A percentile compares a stretch with the other conserved stretches of the same genome.
These are phyloP conservation scores for Protosalanx chinensis DNA, from an alignment of 2,797 vertebrate genomes.

Conservation along the genomic window DNA sequence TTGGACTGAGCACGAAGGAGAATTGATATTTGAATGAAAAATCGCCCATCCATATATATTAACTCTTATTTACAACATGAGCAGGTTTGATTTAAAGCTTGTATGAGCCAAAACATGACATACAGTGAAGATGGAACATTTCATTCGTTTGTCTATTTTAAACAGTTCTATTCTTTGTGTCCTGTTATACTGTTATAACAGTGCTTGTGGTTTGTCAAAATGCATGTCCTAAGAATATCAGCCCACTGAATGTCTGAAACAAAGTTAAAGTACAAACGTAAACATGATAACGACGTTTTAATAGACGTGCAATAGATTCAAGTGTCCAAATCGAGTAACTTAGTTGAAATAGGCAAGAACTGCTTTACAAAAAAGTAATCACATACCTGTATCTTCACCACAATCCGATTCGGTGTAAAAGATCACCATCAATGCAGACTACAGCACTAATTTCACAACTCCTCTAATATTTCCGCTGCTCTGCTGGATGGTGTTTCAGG, in stretches of 20 bases:
- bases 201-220: too few relatives aligned
- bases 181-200: background rate
- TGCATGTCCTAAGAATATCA: too few relatives aligned
- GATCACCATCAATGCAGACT: constrained; percentile 32
- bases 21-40: constrained; percentile 13
- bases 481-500: constrained; percentile 25
- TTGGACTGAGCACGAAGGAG: background rate
- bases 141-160: background rate
- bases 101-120: background rate
- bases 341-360: background rate
- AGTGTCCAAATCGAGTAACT: background rate
- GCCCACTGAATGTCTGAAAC: too few relatives aligned
- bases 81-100: constrained; percentile 52
- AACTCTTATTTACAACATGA: constrained; percentile 35
- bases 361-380: constrained; percentile 7
- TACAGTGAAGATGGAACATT: background rate
- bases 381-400: constrained; percentile 40
- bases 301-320: too few relatives aligned
- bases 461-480: constrained; percentile 30
- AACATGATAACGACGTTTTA: too few relatives aligned
- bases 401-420: constrained; percentile 28
- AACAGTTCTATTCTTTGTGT: background rate
- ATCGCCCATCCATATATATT: constrained; percentile 31
- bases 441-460: constrained; percentile 16
- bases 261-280: too few relatives aligned